Evolutionary conservation across 2,888 invertebrate genomes (phyloP).

Genomic region (Cephus rjabovi): DNA sequence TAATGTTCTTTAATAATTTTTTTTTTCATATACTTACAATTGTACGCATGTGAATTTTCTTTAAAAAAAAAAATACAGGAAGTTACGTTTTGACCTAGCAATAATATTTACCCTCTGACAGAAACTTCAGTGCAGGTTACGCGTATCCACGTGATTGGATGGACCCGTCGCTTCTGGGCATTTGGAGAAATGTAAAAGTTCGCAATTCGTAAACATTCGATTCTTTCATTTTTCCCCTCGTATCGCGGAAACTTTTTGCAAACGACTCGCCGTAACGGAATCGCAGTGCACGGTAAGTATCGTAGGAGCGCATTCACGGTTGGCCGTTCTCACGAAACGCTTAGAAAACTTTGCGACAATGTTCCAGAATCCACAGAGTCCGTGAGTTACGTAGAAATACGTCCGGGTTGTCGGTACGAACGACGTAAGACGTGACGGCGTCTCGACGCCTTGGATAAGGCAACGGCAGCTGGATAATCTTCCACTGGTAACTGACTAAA

Average conservation of each 20-base stretch:
- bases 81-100: background rate
- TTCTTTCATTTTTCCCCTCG: background rate
- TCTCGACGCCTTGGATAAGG: constrained; percentile 29
- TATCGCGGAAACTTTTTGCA: background rate
- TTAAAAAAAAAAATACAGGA: background rate
- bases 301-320: background rate
- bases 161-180: background rate
- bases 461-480: constrained; percentile 45
- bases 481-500: constrained; percentile 40
- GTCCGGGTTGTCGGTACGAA: background rate
- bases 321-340: background rate
- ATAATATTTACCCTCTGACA: background rate
- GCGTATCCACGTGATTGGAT: background rate
- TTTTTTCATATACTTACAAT: background rate
- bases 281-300: background rate
- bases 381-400: background rate
- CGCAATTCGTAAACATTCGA: background rate
- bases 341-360: background rate
- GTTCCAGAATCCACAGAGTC: background rate
- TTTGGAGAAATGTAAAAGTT: background rate
- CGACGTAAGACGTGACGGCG: constrained; percentile 22
- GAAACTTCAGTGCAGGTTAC: background rate
- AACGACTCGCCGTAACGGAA: background rate
- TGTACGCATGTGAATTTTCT: background rate
- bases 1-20: background rate